Evolutionary conservation across 2,797 vertebrate genomes (phyloP).

Genomic region (Coregonus sp.): DNA sequence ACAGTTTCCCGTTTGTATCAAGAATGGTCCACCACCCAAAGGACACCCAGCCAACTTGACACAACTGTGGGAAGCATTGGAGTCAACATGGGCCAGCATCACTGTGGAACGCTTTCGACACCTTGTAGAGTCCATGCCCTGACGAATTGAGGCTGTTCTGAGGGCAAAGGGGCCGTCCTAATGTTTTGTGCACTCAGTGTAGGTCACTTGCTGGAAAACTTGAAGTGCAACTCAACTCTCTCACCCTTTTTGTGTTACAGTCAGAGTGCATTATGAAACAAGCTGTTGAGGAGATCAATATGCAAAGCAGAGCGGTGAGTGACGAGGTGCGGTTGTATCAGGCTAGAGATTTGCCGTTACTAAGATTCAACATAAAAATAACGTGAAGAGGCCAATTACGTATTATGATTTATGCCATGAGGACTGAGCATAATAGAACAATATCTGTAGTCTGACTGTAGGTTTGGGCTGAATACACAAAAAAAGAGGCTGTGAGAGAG

Average conservation of each 20-base stretch:
- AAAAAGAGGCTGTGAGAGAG: constrained; percentile 43
- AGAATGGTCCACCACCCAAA: no score
- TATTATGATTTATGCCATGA: constrained; percentile 69
- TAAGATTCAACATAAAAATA: constrained; percentile 51
- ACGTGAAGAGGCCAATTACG: constrained; percentile 51
- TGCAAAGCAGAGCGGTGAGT: constrained; percentile 48
- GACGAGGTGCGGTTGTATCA: constrained; percentile 12
- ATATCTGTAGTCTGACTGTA: constrained; percentile 59
- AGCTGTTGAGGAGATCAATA: constrained; percentile 39
- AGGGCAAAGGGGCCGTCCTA: no score
- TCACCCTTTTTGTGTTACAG: constrained; percentile 12
- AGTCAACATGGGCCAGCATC: no score
- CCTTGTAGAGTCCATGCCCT: no score
- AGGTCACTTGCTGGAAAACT: constrained; percentile 42
- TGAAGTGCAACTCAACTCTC: constrained; percentile 22
- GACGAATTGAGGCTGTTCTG: no score
- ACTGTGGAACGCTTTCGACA: no score
- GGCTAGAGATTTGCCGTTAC: constrained; percentile 25
- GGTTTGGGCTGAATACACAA: constrained; percentile 44
- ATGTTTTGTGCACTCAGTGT: no score
- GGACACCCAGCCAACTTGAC: no score
- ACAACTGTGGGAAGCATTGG: no score
- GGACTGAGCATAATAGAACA: constrained; percentile 66
- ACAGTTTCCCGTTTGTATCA: no score
- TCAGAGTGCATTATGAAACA: constrained; percentile 52